phyloP scores from a whole-genome alignment of 1,140 invertebrate species.

The Probaryconus sp. region DNA sequence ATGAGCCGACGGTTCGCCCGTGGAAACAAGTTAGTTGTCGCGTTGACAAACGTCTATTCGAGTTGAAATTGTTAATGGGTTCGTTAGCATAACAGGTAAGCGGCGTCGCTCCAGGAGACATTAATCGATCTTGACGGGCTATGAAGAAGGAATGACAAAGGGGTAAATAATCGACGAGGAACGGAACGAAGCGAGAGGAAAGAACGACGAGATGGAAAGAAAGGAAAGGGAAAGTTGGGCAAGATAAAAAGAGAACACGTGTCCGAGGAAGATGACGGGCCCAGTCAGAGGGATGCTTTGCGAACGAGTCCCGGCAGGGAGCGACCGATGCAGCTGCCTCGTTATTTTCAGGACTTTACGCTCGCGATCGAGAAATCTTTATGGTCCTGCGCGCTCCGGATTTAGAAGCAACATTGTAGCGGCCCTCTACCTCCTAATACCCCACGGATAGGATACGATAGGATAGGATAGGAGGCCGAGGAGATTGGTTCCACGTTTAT shows the following conservation, averaged over 20 bases:
- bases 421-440: conserved; percentile 52
- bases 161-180: conserved; percentile 42
- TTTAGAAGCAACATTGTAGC: conserved; percentile 52
- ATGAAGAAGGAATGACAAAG: conserved; percentile 60
- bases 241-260: conserved; percentile 58
- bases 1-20: conserved; percentile 24
- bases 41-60: conserved; percentile 63
- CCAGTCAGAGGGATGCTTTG: conserved; percentile 47
- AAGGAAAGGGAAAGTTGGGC: conserved; percentile 51
- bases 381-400: conserved; percentile 55
- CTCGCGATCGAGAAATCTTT: conserved; percentile 59
- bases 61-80: conserved; percentile 63
- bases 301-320: conserved; percentile 63
- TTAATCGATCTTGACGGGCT: conserved; percentile 64
- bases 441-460: no score
- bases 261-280: conserved; percentile 49
- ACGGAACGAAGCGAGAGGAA: conserved; percentile 40
- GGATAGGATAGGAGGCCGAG: no score
- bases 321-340: conserved; percentile 69
- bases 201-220: conserved; percentile 40
- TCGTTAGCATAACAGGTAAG: conserved; percentile 65
- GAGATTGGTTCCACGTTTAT: conserved; percentile 53
- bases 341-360: conserved; percentile 72
- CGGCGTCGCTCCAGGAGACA: conserved; percentile 59
- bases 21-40: conserved; percentile 59